Percentiles rank a stretch among this genome's conserved stretches.
phyloP scores from a whole-genome alignment of 2,888 invertebrate species.

The Glyphotaelius pellucidus region DNA sequence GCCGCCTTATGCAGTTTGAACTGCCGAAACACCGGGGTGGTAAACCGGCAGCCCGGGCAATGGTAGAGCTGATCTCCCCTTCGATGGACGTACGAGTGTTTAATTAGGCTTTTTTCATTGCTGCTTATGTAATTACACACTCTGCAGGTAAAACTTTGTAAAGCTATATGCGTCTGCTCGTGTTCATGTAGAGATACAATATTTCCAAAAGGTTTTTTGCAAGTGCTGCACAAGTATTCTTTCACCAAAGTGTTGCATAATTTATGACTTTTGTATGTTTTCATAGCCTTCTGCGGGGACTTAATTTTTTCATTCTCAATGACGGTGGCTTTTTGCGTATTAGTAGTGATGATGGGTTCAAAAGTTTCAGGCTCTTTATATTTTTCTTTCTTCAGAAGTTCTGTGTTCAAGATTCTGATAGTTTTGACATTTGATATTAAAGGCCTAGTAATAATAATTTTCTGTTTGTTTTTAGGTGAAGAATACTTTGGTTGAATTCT shows the following conservation, averaged over 20 bases:
- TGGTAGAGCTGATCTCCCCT: background rate
- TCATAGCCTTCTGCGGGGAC: background rate
- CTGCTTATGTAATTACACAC: slow-evolving; percentile 3
- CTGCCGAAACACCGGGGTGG: background rate
- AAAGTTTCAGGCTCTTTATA: background rate
- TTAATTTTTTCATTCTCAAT: background rate
- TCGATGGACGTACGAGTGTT: slow-evolving; percentile 14
- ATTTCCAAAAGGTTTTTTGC: slow-evolving; percentile 2
- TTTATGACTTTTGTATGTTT: slow-evolving; percentile 37
- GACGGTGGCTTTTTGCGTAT: background rate
- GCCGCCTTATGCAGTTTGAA: slow-evolving; percentile 27
- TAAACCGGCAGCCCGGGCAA: background rate
- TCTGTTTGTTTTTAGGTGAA: background rate
- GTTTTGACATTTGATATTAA: background rate
- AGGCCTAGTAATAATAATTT: background rate
- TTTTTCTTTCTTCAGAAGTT: background rate
- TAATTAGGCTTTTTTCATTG: background rate
- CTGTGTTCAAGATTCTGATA: background rate
- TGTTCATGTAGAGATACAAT: slow-evolving; percentile 21
- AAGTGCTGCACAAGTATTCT: background rate
- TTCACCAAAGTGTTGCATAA: background rate
- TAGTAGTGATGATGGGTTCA: background rate
- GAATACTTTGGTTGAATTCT: background rate
- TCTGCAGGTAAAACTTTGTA: background rate
- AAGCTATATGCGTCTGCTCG: background rate